These are phyloP conservation scores for Xiphophorus birchmanni DNA, from an alignment of 2,797 vertebrate genomes.

Conservation along the genomic window DNA sequence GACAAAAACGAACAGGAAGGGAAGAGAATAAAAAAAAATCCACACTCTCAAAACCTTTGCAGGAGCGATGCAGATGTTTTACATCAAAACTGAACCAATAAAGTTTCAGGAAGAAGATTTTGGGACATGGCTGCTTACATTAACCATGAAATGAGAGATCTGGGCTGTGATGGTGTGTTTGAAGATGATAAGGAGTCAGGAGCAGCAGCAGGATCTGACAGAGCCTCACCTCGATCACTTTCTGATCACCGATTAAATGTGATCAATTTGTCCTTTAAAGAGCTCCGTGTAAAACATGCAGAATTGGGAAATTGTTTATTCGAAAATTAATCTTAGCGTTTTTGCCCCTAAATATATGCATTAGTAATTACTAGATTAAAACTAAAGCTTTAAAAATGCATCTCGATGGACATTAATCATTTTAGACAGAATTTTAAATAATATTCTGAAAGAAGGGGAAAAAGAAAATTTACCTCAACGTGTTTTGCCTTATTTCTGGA, in stretches of 20 bases:
- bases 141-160: constrained; percentile 60
- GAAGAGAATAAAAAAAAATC: not conserved
- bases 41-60: constrained; percentile 28
- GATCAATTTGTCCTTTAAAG: not conserved
- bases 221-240: constrained; percentile 10
- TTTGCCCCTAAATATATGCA: not conserved
- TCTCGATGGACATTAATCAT: not conserved
- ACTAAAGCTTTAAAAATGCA: not conserved
- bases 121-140: constrained; percentile 44
- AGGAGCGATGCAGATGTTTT: constrained; percentile 9
- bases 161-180: constrained; percentile 53
- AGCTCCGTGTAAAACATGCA: not conserved
- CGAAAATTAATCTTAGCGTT: not conserved
- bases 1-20: constrained; percentile 15
- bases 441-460: not conserved
- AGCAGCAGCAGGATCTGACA: constrained; percentile 10
- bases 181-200: constrained; percentile 62
- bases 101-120: constrained; percentile 45
- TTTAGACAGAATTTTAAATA: not conserved
- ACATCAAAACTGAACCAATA: constrained; percentile 46
- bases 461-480: not conserved
- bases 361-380: not conserved
- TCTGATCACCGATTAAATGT: constrained; percentile 27
- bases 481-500: not conserved
- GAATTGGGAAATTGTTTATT: not conserved